A percentile compares a stretch with the other conserved stretches of the same genome.
Evolutionary conservation across 2,797 vertebrate species (phyloP).

Genomic region (Pelochelys cantorii): DNA sequence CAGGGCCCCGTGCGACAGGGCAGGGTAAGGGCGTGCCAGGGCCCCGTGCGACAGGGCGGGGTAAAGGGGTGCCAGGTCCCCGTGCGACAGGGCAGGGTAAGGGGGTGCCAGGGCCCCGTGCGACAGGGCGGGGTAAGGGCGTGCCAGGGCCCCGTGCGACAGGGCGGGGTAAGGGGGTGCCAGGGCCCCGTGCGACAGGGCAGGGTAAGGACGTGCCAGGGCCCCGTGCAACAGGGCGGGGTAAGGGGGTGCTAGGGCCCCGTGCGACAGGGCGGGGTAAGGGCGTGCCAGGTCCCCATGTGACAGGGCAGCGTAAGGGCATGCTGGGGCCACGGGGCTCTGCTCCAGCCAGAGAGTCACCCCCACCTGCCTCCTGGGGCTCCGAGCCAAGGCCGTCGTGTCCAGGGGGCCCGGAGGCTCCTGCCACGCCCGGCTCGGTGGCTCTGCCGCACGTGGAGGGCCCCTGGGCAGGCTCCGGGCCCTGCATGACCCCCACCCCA

Average conservation of each 20-base stretch:
- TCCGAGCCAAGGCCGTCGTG: background rate
- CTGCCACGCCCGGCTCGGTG: background rate
- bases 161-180: too few species aligned
- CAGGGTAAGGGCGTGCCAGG: fast-evolving
- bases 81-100: too few species aligned
- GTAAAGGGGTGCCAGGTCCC: too few species aligned
- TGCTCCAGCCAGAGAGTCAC: background rate
- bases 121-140: fast-evolving
- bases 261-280: too few species aligned
- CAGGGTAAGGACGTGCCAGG: too few species aligned
- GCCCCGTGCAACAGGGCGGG: too few species aligned
- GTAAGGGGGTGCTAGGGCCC: fast-evolving
- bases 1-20: fast-evolving
- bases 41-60: too few species aligned
- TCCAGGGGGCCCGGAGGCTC: background rate
- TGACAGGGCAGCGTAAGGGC: background rate
- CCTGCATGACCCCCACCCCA: fast-evolving
- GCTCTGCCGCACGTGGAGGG: background rate
- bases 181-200: too few species aligned
- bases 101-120: fast-evolving
- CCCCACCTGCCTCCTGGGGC: background rate
- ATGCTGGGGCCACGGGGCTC: background rate
- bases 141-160: fast-evolving
- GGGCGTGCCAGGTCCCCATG: too few species aligned
- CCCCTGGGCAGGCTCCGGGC: background rate